Evolutionary conservation across 2,888 invertebrate species (phyloP).

Genomic region (Priocnemis perturbator): DNA sequence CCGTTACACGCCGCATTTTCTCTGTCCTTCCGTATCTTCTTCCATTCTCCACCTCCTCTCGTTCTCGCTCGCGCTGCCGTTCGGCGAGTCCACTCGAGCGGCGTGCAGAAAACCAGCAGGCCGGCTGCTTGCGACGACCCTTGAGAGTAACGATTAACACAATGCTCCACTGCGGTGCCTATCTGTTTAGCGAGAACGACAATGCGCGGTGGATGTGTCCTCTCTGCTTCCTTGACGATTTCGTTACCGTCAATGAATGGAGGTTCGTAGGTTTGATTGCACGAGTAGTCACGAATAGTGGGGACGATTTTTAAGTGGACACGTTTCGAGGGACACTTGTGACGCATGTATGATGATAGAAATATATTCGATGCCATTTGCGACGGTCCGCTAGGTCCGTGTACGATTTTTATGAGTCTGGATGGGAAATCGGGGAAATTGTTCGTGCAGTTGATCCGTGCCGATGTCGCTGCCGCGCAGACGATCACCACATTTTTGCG

Average conservation of each 20-base stretch:
- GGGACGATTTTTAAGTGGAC: not conserved
- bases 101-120: conserved; percentile 22
- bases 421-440: too few species aligned
- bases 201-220: conserved; percentile 44
- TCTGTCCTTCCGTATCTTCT: conserved; percentile 2
- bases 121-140: conserved; percentile 23
- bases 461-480: too few species aligned
- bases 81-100: not conserved
- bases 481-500: too few species aligned
- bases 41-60: not conserved
- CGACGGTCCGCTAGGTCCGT: not conserved
- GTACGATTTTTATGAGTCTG: too few species aligned
- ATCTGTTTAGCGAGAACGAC: conserved; percentile 69
- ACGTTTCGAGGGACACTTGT: too few species aligned
- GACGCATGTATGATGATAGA: not conserved
- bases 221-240: conserved; percentile 41
- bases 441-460: too few species aligned
- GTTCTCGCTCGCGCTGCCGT: not conserved
- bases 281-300: not conserved
- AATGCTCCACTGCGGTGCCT: conserved; percentile 58
- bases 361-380: not conserved
- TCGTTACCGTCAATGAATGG: conserved; percentile 11
- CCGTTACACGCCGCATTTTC: conserved; percentile 8
- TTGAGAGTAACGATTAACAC: conserved; percentile 53
- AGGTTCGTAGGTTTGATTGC: too few species aligned